phyloP scores from a whole-genome alignment of 1,140 invertebrate species.

The Zaprionus davidi region DNA sequence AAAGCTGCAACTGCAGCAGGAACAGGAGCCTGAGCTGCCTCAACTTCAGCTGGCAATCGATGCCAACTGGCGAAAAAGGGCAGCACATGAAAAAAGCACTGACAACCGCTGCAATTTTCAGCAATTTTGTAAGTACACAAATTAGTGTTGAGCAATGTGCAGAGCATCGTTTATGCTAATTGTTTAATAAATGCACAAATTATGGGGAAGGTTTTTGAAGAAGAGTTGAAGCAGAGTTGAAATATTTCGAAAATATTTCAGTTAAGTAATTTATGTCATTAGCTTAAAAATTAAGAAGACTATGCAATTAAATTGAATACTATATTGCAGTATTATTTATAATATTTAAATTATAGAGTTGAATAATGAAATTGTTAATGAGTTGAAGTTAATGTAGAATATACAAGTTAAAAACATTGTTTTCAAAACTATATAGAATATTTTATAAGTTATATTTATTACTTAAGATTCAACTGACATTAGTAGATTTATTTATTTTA shows the following conservation, averaged over 20 bases:
- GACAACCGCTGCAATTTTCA: conserved; percentile 2
- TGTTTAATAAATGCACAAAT: background rate
- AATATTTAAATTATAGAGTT: too few species aligned
- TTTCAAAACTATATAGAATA: too few species aligned
- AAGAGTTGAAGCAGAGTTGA: background rate
- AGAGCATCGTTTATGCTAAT: conserved; percentile 10
- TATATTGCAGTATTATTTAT: too few species aligned
- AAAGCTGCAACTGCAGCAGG: background rate
- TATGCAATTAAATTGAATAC: too few species aligned
- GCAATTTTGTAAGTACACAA: conserved; percentile 23
- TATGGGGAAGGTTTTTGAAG: background rate
- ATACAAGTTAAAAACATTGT: too few species aligned
- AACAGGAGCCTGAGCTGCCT: conserved; percentile 4
- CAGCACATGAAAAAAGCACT: background rate
- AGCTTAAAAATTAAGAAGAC: too few species aligned
- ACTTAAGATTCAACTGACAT: too few species aligned
- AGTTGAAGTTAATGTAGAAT: too few species aligned
- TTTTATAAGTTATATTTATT: too few species aligned
- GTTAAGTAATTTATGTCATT: too few species aligned
- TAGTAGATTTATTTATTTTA: too few species aligned
- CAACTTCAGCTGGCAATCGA: conserved; percentile 16
- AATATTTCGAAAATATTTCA: background rate
- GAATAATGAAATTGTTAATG: too few species aligned
- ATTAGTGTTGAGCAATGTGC: conserved; percentile 29
- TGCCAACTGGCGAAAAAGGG: conserved; percentile 18